phyloP scores from a whole-genome alignment of 1,140 invertebrate genomes.

The Manduca sexta region DNA sequence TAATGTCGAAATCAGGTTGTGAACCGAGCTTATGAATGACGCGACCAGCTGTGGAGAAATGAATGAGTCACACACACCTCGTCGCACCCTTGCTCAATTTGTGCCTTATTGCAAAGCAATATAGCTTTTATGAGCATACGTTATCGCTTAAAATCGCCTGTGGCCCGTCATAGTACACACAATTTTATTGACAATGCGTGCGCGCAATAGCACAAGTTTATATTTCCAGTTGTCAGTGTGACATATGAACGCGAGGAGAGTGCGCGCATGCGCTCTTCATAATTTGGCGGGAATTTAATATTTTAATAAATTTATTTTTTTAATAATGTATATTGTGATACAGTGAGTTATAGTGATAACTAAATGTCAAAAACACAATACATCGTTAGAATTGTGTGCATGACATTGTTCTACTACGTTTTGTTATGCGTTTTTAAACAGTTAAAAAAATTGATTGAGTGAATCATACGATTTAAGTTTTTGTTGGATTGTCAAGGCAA shows the following conservation, averaged over 20 bases:
- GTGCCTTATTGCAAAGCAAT: neutral
- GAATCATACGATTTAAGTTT: conserved; percentile 27
- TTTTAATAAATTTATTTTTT: conserved; percentile 12
- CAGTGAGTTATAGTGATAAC: too few species aligned
- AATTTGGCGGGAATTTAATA: conserved; percentile 10
- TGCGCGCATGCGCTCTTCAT: conserved; percentile 10
- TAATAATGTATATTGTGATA: conserved; percentile 3
- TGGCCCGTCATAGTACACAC: conserved; percentile 6
- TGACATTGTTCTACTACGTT: conserved; percentile 47
- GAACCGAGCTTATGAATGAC: conserved; percentile 43
- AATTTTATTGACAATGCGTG: conserved; percentile 43
- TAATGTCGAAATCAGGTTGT: conserved; percentile 19
- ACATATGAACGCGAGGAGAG: conserved; percentile 19
- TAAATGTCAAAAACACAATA: conserved; percentile 48
- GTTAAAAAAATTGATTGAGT: conserved; percentile 37
- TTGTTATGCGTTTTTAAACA: conserved; percentile 49
- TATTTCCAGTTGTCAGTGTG: conserved; percentile 27
- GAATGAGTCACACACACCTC: conserved; percentile 63
- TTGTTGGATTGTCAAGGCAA: conserved; percentile 6
- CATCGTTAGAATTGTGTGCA: conserved; percentile 35
- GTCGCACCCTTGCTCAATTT: conserved; percentile 31
- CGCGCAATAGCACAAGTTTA: conserved; percentile 36
- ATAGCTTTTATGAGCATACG: neutral
- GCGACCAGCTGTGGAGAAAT: conserved; percentile 38
- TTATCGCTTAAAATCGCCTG: neutral